These are phyloP conservation scores for Okamejei kenojei DNA, from an alignment of 2,797 vertebrate genomes.

Conservation along the genomic window DNA sequence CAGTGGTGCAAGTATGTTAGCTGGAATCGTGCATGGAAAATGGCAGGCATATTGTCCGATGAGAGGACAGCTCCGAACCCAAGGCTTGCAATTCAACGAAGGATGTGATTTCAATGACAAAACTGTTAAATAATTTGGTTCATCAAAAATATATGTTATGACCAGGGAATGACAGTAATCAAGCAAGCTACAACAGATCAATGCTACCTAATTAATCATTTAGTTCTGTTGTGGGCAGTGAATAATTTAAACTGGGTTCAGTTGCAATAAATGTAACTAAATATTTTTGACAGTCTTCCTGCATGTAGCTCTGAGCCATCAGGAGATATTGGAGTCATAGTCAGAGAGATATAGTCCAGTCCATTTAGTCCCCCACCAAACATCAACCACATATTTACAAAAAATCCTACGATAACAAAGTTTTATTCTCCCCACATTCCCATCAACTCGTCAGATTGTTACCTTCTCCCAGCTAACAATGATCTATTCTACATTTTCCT, in stretches of 20 bases:
- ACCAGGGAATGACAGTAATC: slow-evolving; percentile 9
- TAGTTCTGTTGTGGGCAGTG: not conserved
- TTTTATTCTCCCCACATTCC: too few species aligned
- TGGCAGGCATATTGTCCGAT: not conserved
- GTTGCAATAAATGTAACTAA: not conserved
- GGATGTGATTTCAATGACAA: not conserved
- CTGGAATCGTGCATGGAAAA: not conserved
- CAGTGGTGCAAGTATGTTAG: not conserved
- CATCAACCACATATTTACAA: too few species aligned
- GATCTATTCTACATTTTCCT: too few species aligned
- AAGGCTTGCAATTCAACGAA: not conserved
- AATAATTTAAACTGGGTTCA: slow-evolving; percentile 24
- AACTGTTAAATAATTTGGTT: slow-evolving; percentile 27
- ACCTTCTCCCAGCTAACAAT: too few species aligned
- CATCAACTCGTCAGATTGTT: too few species aligned
- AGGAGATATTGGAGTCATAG: too few species aligned
- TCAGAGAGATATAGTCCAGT: too few species aligned
- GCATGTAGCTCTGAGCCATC: not conserved
- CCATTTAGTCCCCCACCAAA: too few species aligned
- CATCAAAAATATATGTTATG: not conserved
- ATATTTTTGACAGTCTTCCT: not conserved
- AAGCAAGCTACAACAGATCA: not conserved
- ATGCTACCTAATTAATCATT: slow-evolving; percentile 36
- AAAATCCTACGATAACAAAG: too few species aligned
- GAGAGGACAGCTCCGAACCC: not conserved